Evolutionary conservation across 2,797 vertebrate species (phyloP).

Genomic region (Dromococcyx pavoninus): DNA sequence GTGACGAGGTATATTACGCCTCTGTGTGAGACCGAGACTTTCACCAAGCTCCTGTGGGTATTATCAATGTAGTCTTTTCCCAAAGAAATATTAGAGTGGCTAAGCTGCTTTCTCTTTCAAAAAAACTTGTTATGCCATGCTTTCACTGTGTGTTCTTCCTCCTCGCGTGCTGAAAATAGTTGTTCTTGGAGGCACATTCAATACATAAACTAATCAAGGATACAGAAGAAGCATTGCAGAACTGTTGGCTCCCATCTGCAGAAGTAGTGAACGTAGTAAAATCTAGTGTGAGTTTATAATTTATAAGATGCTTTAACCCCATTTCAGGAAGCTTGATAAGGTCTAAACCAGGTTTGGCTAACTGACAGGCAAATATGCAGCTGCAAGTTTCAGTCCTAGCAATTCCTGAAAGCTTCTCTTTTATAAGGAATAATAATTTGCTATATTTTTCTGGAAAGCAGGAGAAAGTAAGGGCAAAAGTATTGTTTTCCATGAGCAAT

Average conservation of each 20-base stretch:
- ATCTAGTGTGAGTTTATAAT: not conserved
- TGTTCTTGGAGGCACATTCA: not conserved
- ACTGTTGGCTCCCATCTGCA: not conserved
- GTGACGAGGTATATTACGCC: rapidly evolving
- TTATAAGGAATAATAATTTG: not conserved
- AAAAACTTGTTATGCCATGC: not conserved
- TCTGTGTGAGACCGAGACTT: not conserved
- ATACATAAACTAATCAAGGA: not conserved
- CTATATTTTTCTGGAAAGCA: not conserved
- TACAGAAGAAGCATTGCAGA: not conserved
- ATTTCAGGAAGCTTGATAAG: not conserved
- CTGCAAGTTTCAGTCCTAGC: not conserved
- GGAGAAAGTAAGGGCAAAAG: not conserved
- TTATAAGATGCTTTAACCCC: not conserved
- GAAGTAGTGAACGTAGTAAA: not conserved
- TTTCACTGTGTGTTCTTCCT: not conserved
- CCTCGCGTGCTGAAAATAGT: not conserved
- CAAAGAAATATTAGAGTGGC: not conserved
- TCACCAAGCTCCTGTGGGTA: not conserved
- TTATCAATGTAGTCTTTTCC: not conserved
- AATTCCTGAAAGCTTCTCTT: not conserved
- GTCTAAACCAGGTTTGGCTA: not conserved
- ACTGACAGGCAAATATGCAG: not conserved
- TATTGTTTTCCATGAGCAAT: not conserved
- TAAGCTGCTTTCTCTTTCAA: not conserved